Evolutionary conservation across 2,797 vertebrate species (phyloP), one percentile per base, ranked within the genome.

Genomic region (Pristis pectinata): DNA sequence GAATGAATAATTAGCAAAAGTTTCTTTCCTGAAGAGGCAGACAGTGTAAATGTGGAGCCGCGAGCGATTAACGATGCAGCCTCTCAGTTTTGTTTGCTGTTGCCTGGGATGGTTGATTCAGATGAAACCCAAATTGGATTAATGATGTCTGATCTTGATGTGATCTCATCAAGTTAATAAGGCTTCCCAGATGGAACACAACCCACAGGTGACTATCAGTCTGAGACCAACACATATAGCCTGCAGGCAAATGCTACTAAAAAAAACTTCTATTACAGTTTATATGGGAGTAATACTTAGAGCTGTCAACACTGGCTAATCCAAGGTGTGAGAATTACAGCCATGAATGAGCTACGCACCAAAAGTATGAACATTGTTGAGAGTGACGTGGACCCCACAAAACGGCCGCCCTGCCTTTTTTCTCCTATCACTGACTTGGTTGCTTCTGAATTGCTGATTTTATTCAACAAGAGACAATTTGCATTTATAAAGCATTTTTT

Each of bases 151-250:
- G 10, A 41, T 74, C 92, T 92, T 72, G 67, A 74, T 74, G 67
- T 70, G 92, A 93, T 70, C 92, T 93, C 41, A 94, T 76, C 64
- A 74, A 76, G 94, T 94, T 94, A 94, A 76, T 94, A 94, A 94
- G 70, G 3, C 67, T 53, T 74, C 41, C 67, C 92, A 72, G 92
- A 30, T 94, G 70, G 70, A 72, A 49, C 44, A 82, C 34, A 1
- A 74, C 41, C 41, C 72, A 94, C 44, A 74, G 44, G 67, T 94
- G 67, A 94, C 5, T 53, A 74, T 8, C 27, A 74, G 70, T 34
- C 70, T 17, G 67, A 74, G 64, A 49, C 30, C 11, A n/a, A 74
- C 61, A 67, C 24, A 67, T 91, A 64, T 91, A 91, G 61, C 87
- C 87, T 9, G 6, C 10, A 37, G 87, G 87, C 87, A 67, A 91